phyloP scores from a whole-genome alignment of 2,888 invertebrate genomes.

The Allygus modestus region DNA sequence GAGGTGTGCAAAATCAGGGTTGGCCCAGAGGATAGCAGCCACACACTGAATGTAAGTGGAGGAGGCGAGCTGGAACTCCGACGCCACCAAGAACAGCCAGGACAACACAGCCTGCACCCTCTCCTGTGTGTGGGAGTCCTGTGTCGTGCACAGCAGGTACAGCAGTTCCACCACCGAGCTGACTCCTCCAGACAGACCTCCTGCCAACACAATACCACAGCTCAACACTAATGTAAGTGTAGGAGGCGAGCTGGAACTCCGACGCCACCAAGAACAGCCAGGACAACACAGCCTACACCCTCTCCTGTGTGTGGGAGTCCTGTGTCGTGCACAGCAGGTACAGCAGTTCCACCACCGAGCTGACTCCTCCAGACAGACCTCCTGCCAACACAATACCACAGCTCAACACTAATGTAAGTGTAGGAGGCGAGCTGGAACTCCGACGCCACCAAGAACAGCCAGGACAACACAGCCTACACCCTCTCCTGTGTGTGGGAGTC shows the following conservation, averaged over 20 bases:
- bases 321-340: slow-evolving; percentile 85
- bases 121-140: slow-evolving; percentile 79
- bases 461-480: too few species aligned
- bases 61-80: slow-evolving; percentile 72
- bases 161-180: slow-evolving; percentile 88
- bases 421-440: too few species aligned
- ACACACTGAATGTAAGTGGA: slow-evolving; percentile 85
- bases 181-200: slow-evolving; percentile 70
- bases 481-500: too few species aligned
- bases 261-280: too few species aligned
- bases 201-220: slow-evolving; percentile 81
- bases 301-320: slow-evolving; percentile 77
- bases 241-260: slow-evolving; percentile 73
- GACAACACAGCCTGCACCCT: slow-evolving; percentile 75
- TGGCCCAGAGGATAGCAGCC: slow-evolving; percentile 88
- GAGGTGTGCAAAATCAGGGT: slow-evolving; percentile 82
- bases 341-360: slow-evolving; percentile 87
- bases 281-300: slow-evolving; percentile 75
- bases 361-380: slow-evolving; percentile 72
- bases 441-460: too few species aligned
- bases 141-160: slow-evolving; percentile 85
- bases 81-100: slow-evolving; percentile 10
- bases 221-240: slow-evolving; percentile 86
- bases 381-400: slow-evolving; percentile 54
- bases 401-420: too few species aligned